Evolutionary conservation across 1,140 invertebrate genomes (phyloP), one percentile per base, ranked within the genome.

Genomic region (Whitmania pigra): DNA sequence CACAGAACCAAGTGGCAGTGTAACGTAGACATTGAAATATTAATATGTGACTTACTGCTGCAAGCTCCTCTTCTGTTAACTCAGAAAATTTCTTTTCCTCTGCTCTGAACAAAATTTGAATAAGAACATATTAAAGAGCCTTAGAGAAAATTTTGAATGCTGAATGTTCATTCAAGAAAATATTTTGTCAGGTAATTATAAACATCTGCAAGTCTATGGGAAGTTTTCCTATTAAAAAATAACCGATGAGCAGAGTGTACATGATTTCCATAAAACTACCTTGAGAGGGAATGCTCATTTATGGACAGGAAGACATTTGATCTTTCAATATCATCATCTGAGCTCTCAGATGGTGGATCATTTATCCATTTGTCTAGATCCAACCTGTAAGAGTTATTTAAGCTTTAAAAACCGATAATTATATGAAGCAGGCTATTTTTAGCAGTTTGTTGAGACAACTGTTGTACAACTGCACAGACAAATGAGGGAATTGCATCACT

Each of bases 301-400:
- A 53, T 67, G 25, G 71, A 66, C n/a, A 72, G 43, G 69, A 76
- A 75, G 53, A 74, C 69, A 55, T 73, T 71, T 43, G 73, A 67
- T 60, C 69, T 71, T n/a, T 69, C 27, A 57, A 80, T 77, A 72
- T 89, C 89, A 15, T 88, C 89, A 75, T 88, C 88, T 20, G 86
- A 88, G 74, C 88, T 88, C 78, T 92, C 88, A 74, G 90, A 88
- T 4, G 89, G 89, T 72, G 91, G 91, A 76, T 89, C 89, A 83
- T 92, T 94, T 73, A 91, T 97, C 93, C 95, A 98, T 27, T 88
- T 87, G 78, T 97, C 92, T 73, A 99, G 83, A 84, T 98, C 91
- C 60, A 99, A 83, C 20, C 89, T 91, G 76, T 40, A 83, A 77
- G 67, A 73, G 29, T 63, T n/a, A 31, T 49, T 49, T 5, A 3